phyloP scores from a whole-genome alignment of 2,797 vertebrate species.

The Heterohyrax brucei region DNA sequence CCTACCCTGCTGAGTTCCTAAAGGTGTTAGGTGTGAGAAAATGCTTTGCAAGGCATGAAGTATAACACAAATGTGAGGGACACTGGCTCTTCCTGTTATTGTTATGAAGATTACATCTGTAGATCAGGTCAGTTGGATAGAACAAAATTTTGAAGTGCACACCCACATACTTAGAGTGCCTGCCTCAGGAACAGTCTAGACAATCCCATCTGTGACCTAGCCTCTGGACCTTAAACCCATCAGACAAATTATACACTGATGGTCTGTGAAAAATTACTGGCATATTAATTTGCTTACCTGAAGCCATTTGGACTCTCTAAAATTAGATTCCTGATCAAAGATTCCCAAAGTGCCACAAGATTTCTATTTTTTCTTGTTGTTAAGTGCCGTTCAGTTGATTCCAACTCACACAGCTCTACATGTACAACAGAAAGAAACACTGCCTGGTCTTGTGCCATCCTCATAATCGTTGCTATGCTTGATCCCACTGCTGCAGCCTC shows the following conservation, averaged over 20 bases:
- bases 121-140: background rate
- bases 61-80: background rate
- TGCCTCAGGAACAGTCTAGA: background rate
- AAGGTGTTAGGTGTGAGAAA: background rate
- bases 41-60: background rate
- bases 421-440: no score
- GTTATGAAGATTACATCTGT: background rate
- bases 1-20: background rate
- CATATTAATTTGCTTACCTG: conserved; percentile 71
- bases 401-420: no score
- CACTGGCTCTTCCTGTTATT: background rate
- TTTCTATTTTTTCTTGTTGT: background rate
- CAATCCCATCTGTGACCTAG: conserved; percentile 3
- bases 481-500: no score
- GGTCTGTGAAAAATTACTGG: conserved; percentile 69
- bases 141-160: background rate
- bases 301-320: conserved; percentile 82
- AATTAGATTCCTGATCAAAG: conserved; percentile 80
- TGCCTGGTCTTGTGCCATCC: no score
- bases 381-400: no score
- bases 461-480: no score
- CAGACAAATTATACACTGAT: conserved; percentile 36
- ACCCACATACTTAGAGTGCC: background rate
- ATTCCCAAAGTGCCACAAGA: conserved; percentile 72
- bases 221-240: conserved; percentile 60